phyloP scores from a whole-genome alignment of 2,113 vertebrate genomes.

The Pachyramphus minor region DNA sequence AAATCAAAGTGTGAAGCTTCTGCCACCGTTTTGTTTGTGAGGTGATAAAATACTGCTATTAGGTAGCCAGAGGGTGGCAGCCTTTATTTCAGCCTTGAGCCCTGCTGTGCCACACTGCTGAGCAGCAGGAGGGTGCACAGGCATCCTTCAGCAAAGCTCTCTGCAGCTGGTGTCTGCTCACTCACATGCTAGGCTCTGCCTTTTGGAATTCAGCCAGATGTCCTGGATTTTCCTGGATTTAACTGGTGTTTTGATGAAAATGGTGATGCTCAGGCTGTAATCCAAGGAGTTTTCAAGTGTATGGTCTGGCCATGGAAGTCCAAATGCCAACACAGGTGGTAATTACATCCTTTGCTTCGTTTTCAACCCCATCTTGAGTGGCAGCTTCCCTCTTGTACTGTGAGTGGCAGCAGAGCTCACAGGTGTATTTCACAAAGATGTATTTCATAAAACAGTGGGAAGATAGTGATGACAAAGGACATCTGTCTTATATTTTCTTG shows the following conservation, averaged over 20 bases:
- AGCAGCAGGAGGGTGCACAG: neutral
- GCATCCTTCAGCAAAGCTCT: neutral
- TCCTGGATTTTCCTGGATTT: neutral
- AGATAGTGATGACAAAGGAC: neutral
- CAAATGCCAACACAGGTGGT: neutral
- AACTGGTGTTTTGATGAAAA: neutral
- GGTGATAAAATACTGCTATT: neutral
- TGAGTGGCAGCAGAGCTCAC: neutral
- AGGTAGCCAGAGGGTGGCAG: neutral
- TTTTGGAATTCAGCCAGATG: neutral
- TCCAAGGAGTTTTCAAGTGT: neutral
- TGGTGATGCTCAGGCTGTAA: neutral
- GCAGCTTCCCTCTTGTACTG: neutral
- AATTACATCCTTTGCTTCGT: neutral
- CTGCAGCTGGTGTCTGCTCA: neutral
- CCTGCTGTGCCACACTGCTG: neutral
- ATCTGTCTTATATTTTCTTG: neutral
- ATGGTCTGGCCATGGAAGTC: neutral
- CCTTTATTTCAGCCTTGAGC: neutral
- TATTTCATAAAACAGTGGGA: neutral
- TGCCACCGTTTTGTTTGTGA: neutral
- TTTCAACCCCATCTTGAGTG: neutral
- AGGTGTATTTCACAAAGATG: neutral
- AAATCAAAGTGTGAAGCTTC: neutral
- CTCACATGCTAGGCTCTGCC: neutral